A percentile compares a stretch with the other conserved stretches of the same genome.
These are phyloP conservation scores for Drosophila tropicalis DNA, from an alignment of 1,140 invertebrate species.

Conservation along the genomic window DNA sequence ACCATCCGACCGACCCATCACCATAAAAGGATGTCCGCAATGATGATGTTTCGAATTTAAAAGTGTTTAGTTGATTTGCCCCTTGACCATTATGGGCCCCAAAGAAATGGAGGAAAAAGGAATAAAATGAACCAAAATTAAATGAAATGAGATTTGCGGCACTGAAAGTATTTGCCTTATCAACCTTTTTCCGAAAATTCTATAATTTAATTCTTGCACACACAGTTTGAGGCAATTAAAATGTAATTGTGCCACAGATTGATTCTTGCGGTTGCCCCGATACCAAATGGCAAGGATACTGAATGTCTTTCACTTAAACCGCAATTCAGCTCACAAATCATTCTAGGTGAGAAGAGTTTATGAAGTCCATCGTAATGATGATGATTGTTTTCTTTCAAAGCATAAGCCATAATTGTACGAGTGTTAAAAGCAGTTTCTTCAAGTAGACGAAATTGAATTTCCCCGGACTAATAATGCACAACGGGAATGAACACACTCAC, in stretches of 20 bases:
- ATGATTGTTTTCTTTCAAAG: neutral
- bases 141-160: slow-evolving; percentile 35
- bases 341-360: neutral
- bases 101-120: neutral
- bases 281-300: neutral
- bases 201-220: neutral
- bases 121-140: slow-evolving; percentile 24
- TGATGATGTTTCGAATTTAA: slow-evolving; percentile 46
- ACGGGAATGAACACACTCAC: neutral
- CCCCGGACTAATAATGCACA: slow-evolving; percentile 2
- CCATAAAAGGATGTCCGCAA: slow-evolving; percentile 33
- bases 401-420: slow-evolving; percentile 2
- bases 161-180: slow-evolving; percentile 29
- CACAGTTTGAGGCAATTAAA: slow-evolving; percentile 49
- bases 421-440: slow-evolving; percentile 2
- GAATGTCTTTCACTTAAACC: neutral
- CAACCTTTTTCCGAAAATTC: neutral
- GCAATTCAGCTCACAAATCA: slow-evolving; percentile 7
- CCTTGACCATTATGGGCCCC: slow-evolving; percentile 29
- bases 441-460: slow-evolving; percentile 14
- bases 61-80: slow-evolving; percentile 50
- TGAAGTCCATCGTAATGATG: neutral
- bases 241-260: slow-evolving; percentile 29
- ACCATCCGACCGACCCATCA: slow-evolving; percentile 17
- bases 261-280: slow-evolving; percentile 23